phyloP scores from a whole-genome alignment of 2,797 vertebrate species.

The Anguilla pacifica region DNA sequence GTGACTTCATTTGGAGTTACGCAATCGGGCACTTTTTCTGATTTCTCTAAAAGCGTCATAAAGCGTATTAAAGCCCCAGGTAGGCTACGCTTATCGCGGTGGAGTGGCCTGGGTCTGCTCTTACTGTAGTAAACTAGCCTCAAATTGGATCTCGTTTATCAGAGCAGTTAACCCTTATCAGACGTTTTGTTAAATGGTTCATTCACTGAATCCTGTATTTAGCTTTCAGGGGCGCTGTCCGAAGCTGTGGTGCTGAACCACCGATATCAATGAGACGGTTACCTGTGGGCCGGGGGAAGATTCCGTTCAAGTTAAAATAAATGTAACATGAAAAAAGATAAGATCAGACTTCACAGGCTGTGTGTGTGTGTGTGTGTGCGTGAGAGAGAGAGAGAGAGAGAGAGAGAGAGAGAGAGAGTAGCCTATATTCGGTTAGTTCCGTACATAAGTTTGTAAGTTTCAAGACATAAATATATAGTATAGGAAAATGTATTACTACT shows the following conservation, averaged over 20 bases:
- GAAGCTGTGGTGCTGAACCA: conserved; percentile 45
- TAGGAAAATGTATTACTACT: too few species aligned
- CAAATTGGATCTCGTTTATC: neutral
- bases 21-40: neutral
- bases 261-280: neutral
- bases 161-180: neutral
- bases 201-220: neutral
- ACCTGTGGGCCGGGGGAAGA: neutral
- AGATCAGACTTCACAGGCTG: neutral
- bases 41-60: neutral
- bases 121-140: neutral
- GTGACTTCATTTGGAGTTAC: neutral
- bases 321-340: neutral
- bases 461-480: too few species aligned
- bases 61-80: neutral
- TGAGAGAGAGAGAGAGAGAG: too few species aligned
- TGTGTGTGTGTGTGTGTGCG: neutral
- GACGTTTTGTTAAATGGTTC: neutral
- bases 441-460: too few species aligned
- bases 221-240: conserved; percentile 39
- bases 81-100: neutral
- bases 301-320: neutral
- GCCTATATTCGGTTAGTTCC: too few species aligned
- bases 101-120: neutral
- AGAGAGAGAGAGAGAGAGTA: neutral